Evolutionary conservation across 2,888 invertebrate species (phyloP).

Genomic region (Shargacucullia verbasci): DNA sequence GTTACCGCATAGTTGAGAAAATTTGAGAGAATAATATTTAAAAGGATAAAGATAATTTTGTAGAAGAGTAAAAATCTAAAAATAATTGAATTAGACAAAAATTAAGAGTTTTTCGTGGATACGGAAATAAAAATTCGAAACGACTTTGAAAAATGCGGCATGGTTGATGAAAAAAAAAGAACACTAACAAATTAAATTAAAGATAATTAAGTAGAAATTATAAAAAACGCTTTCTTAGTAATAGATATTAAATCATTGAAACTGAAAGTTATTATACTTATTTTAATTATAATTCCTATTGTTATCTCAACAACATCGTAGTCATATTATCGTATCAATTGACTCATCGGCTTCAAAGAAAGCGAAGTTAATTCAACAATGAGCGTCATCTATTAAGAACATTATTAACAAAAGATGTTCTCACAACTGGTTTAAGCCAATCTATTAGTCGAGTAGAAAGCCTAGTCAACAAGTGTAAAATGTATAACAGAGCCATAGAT

Average conservation of each 20-base stretch:
- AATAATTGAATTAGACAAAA: no score
- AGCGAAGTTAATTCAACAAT: slow-evolving; percentile 10
- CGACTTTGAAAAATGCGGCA: no score
- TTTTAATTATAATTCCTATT: neutral
- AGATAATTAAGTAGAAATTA: no score
- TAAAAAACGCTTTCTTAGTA: neutral
- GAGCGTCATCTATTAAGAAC: slow-evolving; percentile 6
- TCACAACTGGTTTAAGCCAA: slow-evolving; percentile 2
- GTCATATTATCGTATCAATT: neutral
- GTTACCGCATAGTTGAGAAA: slow-evolving; percentile 19
- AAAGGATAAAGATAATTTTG: no score
- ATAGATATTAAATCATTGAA: neutral
- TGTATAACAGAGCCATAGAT: slow-evolving; percentile 14
- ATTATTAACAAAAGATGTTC: slow-evolving; percentile 5
- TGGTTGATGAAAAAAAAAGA: no score
- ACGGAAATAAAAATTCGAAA: no score
- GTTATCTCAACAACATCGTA: neutral
- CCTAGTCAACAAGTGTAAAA: slow-evolving; percentile 8
- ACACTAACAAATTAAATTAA: no score
- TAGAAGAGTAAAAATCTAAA: no score
- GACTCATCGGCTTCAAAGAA: slow-evolving; percentile 3
- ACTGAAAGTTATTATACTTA: neutral
- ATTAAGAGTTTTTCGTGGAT: no score
- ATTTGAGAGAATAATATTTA: slow-evolving; percentile 17
- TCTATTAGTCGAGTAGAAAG: slow-evolving; percentile 27